These are phyloP conservation scores for Drosophila maculinotata DNA, from an alignment of 2,888 invertebrate genomes.

Conservation along the genomic window DNA sequence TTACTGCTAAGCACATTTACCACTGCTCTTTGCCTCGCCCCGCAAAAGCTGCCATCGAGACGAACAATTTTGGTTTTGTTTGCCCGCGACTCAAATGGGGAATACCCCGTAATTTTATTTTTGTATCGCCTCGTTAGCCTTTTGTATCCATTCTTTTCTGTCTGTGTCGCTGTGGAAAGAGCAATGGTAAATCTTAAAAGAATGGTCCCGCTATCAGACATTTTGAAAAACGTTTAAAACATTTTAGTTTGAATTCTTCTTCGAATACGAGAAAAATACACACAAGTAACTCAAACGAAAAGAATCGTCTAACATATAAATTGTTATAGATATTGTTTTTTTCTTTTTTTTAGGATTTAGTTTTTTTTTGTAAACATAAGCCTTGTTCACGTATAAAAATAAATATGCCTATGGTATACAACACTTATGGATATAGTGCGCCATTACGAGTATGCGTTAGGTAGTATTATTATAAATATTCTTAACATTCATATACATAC, in stretches of 20 bases:
- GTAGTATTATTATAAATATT: conserved; percentile 44
- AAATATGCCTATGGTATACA: conserved; percentile 68
- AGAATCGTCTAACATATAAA: conserved; percentile 56
- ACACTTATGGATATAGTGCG: conserved; percentile 30
- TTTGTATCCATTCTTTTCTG: neutral
- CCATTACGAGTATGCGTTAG: conserved; percentile 17
- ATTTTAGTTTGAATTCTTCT: conserved; percentile 77
- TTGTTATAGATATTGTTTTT: conserved; percentile 26
- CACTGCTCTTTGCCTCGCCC: conserved; percentile 82
- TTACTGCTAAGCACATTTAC: conserved; percentile 85
- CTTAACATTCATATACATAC: conserved; percentile 35
- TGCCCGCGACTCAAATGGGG: neutral
- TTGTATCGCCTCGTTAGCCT: neutral
- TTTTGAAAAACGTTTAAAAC: conserved; percentile 84
- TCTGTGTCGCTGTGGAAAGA: conserved; percentile 66
- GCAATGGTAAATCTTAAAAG: conserved; percentile 86
- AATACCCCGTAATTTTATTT: neutral
- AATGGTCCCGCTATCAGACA: conserved; percentile 86
- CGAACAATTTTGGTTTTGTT: neutral
- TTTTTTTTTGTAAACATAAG: conserved; percentile 19
- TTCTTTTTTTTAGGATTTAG: neutral
- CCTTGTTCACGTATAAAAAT: conserved; percentile 71
- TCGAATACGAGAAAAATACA: conserved; percentile 67
- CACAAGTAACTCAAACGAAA: conserved; percentile 63
- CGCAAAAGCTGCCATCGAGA: neutral